Evolutionary conservation across 1,140 invertebrate species (phyloP), one percentile per base, ranked within the genome.

Genomic region (Drosophila obscura): DNA sequence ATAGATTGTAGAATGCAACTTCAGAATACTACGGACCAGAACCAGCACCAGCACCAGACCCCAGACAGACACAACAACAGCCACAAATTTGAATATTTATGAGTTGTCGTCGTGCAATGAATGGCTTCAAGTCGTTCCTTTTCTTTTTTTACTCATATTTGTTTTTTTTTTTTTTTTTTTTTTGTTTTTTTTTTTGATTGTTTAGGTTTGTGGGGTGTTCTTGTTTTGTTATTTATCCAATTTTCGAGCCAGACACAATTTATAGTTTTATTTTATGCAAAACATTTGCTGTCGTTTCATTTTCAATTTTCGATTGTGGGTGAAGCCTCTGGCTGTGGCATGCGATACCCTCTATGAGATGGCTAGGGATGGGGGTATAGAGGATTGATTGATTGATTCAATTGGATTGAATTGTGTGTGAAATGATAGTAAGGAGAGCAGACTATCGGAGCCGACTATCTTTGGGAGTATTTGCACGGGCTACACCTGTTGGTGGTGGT

Each of bases 31-130:
- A 39, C 8, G 26, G 26, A 6, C 5, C 26, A 28, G 26, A 1
- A 19, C 19, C 19, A 19, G 19, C 24, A 31, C 28, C 28, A 31
- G 28, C 2, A 1, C 31, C 9, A 39, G 35, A 2, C 35, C 35
- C 35, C 35, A 39, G 35, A 39, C 35, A 63, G 68, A 69, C 73
- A 64, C 73, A 53, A 72, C 62, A 87, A 68, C 65, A 60, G 26
- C 45, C 19, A 31, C 45, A 68, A 78, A 78, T 48, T 67, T 84
- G 53, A 79, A 88, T 85, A 85, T 87, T 87, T 85, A 85, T 85
- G 78, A 87, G 55, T 68, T 80, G 77, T 73, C 67, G 76, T 64
- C 61, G 65, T 76, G 68, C 72, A 57, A 62, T 61, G 77, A 56
- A 61, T 60, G 77, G 77, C 77, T 64, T 66, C 60, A 72, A 63